Evolutionary conservation across 2,888 invertebrate genomes (phyloP).

Genomic region (Dysmachus trigonus): DNA sequence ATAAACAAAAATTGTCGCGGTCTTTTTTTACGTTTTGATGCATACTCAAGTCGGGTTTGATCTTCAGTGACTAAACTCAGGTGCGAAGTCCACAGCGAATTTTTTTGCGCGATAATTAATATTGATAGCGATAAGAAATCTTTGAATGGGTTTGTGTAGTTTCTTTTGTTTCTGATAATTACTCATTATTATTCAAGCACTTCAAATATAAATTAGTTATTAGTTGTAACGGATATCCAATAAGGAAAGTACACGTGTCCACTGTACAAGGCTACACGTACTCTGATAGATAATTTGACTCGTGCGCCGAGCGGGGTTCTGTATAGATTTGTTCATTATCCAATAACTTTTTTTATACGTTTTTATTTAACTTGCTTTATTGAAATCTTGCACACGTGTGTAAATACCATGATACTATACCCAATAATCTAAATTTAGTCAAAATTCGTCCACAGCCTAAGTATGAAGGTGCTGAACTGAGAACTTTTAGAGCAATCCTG

Average conservation of each 20-base stretch:
- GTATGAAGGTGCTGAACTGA: too few species aligned
- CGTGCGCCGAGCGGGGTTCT: too few species aligned
- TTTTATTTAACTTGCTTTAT: too few species aligned
- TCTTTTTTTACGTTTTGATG: neutral
- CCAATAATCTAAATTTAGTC: too few species aligned
- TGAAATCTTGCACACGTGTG: too few species aligned
- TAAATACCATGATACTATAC: too few species aligned
- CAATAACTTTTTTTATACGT: too few species aligned
- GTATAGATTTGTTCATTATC: too few species aligned
- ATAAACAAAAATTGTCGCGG: neutral
- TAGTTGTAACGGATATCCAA: neutral
- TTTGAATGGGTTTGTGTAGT: neutral
- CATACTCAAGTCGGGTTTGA: neutral
- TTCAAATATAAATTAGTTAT: neutral
- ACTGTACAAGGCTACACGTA: neutral
- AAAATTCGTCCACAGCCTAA: too few species aligned
- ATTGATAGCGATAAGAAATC: neutral
- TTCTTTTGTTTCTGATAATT: neutral
- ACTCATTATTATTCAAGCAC: neutral
- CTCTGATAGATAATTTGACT: neutral
- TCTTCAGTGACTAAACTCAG: neutral
- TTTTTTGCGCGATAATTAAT: neutral
- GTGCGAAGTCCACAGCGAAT: neutral
- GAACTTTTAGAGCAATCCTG: neutral
- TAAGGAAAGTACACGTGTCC: neutral